Percentiles rank a stretch among this genome's conserved stretches.
Evolutionary conservation across 1,140 invertebrate species (phyloP).

Genomic region (Drosophila triauraria): DNA sequence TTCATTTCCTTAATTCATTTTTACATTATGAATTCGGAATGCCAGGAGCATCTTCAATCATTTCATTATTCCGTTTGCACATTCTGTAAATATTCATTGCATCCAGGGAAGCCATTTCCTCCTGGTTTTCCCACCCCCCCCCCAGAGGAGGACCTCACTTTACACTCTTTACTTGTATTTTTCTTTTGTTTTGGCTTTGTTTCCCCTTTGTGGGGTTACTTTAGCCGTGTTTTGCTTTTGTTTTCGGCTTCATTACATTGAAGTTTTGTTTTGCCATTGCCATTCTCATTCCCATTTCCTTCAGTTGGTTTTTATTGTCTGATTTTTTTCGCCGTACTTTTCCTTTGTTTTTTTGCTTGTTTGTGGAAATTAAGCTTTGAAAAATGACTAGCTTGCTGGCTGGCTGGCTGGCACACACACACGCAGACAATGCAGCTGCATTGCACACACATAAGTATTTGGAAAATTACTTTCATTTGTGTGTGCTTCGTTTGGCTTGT

Average conservation of each 20-base stretch:
- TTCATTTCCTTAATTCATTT: constrained; percentile 12
- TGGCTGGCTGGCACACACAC: constrained; percentile 9
- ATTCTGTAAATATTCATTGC: constrained; percentile 49
- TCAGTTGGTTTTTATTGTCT: constrained; percentile 38
- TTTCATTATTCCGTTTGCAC: constrained; percentile 30
- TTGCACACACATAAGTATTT: constrained; percentile 69
- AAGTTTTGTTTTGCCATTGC: constrained; percentile 40
- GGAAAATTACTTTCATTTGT: constrained; percentile 81
- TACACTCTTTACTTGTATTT: not conserved
- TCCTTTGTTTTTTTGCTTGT: constrained; percentile 50
- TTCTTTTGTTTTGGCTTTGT: not conserved
- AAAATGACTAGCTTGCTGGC: constrained; percentile 61
- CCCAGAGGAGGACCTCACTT: constrained; percentile 31
- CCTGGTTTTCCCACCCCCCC: not conserved
- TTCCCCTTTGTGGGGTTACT: constrained; percentile 23
- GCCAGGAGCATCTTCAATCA: constrained; percentile 22
- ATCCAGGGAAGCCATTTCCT: constrained; percentile 16
- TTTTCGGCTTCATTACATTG: constrained; percentile 57
- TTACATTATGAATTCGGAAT: constrained; percentile 22
- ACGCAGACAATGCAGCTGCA: constrained; percentile 27
- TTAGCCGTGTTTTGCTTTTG: constrained; percentile 42
- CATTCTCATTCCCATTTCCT: constrained; percentile 43
- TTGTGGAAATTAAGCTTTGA: constrained; percentile 81
- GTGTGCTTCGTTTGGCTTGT: constrained; percentile 75
- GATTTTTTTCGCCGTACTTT: constrained; percentile 21